Evolutionary conservation across 2,888 invertebrate genomes (phyloP).

Genomic region (Eudemis profundana): DNA sequence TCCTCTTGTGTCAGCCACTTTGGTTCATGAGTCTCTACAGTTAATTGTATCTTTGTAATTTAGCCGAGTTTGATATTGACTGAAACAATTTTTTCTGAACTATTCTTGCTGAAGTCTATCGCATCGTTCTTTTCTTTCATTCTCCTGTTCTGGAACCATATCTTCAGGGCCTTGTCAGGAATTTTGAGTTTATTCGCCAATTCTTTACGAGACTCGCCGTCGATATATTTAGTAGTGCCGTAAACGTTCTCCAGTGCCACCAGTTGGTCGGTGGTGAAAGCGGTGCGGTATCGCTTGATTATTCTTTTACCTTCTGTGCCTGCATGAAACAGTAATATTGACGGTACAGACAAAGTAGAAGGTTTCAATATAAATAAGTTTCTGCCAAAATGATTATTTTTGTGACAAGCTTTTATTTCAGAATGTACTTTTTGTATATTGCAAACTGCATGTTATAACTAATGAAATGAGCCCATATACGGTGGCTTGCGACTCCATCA

Average conservation of each 20-base stretch:
- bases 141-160: constrained; percentile 28
- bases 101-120: neutral
- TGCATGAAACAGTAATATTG: neutral
- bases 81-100: constrained; percentile 5
- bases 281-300: constrained; percentile 12
- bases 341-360: too few species aligned
- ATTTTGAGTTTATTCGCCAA: constrained; percentile 7
- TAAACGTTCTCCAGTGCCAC: constrained; percentile 13
- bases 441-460: too few species aligned
- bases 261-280: constrained; percentile 13
- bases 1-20: too few species aligned
- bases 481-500: too few species aligned
- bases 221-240: neutral
- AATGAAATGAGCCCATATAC: too few species aligned
- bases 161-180: constrained; percentile 20
- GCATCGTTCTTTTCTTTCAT: constrained; percentile 13
- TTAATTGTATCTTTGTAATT: neutral
- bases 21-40: too few species aligned
- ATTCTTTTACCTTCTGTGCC: neutral
- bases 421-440: too few species aligned
- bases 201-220: neutral
- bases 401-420: too few species aligned
- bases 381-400: too few species aligned
- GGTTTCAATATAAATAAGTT: too few species aligned
- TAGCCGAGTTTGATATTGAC: constrained; percentile 8